Conservation (phyloP, 2,113 vertebrate species). For the Eulemur rufifrons region DNA sequence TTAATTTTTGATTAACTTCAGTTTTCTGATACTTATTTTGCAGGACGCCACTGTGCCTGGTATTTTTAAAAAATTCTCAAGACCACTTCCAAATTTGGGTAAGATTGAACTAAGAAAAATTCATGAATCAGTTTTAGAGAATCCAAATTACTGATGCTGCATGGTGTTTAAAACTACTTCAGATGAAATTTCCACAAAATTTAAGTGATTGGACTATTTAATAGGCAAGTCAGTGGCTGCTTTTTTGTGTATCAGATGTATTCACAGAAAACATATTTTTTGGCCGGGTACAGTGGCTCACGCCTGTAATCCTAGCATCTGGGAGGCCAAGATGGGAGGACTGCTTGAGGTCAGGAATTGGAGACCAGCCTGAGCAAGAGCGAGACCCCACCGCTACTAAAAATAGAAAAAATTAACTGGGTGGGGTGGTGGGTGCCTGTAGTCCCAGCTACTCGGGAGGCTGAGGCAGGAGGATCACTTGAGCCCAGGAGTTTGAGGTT, state of each 20-base stretch:
- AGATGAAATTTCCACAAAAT: not conserved
- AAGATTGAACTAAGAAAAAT: not conserved
- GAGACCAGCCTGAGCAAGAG: too few relatives aligned
- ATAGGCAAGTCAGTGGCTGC: not conserved
- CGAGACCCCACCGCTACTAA: too few relatives aligned
- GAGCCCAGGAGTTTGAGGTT: too few relatives aligned
- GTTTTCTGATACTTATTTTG: not conserved
- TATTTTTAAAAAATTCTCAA: not conserved
- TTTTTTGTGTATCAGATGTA: constrained; percentile 6
- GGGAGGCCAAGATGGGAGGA: too few relatives aligned
- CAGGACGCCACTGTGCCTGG: not conserved
- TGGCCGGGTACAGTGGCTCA: too few relatives aligned
- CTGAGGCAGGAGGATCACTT: too few relatives aligned
- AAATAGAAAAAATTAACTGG: too few relatives aligned
- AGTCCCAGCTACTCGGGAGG: too few relatives aligned
- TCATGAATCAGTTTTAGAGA: not conserved
- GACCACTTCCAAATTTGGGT: constrained; percentile 3
- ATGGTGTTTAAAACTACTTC: not conserved
- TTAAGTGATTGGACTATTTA: not conserved
- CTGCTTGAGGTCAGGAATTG: too few relatives aligned
- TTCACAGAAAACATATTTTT: not conserved
- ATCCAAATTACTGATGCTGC: not conserved
- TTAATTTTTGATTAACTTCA: not conserved
- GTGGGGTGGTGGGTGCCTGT: too few relatives aligned
- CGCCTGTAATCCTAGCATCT: too few relatives aligned